Conservation (phyloP, 2,888 invertebrate species). For the Antitype chi region DNA sequence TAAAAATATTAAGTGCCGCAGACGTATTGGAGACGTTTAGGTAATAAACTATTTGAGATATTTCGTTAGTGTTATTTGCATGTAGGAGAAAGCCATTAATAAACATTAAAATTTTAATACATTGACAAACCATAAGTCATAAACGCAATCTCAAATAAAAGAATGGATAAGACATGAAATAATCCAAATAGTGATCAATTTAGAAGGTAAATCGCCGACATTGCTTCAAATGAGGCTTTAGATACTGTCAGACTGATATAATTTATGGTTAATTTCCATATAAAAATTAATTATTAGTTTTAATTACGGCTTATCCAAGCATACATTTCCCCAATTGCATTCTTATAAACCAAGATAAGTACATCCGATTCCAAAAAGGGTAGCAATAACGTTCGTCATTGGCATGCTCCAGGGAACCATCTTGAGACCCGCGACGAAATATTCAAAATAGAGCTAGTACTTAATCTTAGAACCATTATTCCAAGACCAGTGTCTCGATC, state of each 20-base stretch:
- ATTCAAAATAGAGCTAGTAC: background rate
- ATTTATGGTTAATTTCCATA: background rate
- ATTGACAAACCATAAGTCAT: background rate
- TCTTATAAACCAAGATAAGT: background rate
- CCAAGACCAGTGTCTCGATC: background rate
- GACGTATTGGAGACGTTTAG: background rate
- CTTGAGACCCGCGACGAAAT: background rate
- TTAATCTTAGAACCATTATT: background rate
- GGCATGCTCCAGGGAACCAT: constrained; percentile 11
- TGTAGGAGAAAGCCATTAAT: background rate
- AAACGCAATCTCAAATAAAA: constrained; percentile 13
- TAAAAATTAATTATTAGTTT: background rate
- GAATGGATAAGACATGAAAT: constrained; percentile 23
- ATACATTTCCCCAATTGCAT: background rate
- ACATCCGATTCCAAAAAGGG: background rate
- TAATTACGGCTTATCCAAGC: background rate
- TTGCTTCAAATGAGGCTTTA: constrained; percentile 23
- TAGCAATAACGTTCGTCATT: background rate
- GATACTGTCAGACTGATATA: constrained; percentile 13
- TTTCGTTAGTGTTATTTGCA: too few species aligned
- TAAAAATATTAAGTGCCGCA: background rate
- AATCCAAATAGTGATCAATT: constrained; percentile 21
- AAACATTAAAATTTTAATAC: background rate
- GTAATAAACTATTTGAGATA: constrained; percentile 1
- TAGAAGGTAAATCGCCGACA: constrained; percentile 1